These are phyloP conservation scores for Tenthredo distinguenda DNA, from an alignment of 2,888 invertebrate genomes.

Conservation along the genomic window DNA sequence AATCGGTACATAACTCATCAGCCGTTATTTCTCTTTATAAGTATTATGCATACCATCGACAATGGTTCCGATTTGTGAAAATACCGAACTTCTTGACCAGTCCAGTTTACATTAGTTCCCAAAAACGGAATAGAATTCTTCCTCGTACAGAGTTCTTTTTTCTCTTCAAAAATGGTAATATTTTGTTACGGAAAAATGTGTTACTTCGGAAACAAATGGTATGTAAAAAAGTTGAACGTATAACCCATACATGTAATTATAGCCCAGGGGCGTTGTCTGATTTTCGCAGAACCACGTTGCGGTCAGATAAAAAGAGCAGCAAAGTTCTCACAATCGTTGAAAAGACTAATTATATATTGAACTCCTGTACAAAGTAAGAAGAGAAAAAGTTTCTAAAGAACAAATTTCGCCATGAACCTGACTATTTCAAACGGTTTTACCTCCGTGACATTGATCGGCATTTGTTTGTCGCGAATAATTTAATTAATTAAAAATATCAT, in stretches of 20 bases:
- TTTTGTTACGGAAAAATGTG: conserved; percentile 18
- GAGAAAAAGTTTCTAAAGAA: neutral
- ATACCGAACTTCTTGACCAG: neutral
- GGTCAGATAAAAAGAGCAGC: neutral
- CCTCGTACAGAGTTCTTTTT: neutral
- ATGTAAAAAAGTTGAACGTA: neutral
- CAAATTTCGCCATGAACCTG: neutral
- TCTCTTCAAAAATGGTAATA: neutral
- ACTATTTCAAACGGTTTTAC: neutral
- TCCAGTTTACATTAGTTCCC: too few relatives aligned
- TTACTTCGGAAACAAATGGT: neutral
- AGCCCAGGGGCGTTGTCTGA: neutral
- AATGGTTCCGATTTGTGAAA: neutral
- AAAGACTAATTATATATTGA: neutral
- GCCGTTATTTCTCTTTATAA: neutral
- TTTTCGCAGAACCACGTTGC: neutral
- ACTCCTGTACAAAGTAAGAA: neutral
- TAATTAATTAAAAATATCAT: neutral
- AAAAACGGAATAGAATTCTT: neutral
- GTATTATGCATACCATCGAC: neutral
- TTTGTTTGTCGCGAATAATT: neutral
- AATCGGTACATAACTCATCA: neutral
- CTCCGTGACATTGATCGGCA: neutral
- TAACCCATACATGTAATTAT: neutral
- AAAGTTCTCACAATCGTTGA: neutral